Conservation (phyloP, 1,140 invertebrate species). For the Prorops nasuta region DNA sequence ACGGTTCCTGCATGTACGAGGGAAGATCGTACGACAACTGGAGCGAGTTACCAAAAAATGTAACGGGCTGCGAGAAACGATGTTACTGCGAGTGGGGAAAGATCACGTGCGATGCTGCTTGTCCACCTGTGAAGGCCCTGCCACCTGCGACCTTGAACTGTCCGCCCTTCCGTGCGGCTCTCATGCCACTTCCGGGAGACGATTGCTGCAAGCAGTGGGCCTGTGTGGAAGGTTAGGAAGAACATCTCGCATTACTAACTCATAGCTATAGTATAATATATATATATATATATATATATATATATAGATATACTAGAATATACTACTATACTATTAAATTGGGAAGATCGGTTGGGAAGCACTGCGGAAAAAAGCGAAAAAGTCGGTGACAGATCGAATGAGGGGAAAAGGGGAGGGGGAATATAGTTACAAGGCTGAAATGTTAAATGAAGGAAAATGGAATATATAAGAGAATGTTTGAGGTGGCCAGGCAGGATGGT, state of each 20-base stretch:
- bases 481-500: no score
- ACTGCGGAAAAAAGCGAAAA: no score
- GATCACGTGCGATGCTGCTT: slow-evolving; percentile 77
- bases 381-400: no score
- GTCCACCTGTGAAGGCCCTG: slow-evolving; percentile 69
- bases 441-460: no score
- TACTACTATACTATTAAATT: no score
- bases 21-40: slow-evolving; percentile 63
- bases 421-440: no score
- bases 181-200: slow-evolving; percentile 71
- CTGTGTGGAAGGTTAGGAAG: slow-evolving; percentile 59
- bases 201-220: slow-evolving; percentile 78
- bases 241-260: no score
- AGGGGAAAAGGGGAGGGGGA: no score
- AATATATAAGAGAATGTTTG: no score
- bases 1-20: slow-evolving; percentile 74
- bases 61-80: slow-evolving; percentile 77
- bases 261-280: no score
- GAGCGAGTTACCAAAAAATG: slow-evolving; percentile 58
- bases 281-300: no score
- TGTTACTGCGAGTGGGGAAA: slow-evolving; percentile 87
- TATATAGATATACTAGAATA: not conserved
- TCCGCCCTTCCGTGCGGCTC: slow-evolving; percentile 62
- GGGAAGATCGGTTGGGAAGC: no score
- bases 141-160: slow-evolving; percentile 75